Evolutionary conservation across 2,888 invertebrate genomes (phyloP).

Genomic region (Pherbina coryleti): DNA sequence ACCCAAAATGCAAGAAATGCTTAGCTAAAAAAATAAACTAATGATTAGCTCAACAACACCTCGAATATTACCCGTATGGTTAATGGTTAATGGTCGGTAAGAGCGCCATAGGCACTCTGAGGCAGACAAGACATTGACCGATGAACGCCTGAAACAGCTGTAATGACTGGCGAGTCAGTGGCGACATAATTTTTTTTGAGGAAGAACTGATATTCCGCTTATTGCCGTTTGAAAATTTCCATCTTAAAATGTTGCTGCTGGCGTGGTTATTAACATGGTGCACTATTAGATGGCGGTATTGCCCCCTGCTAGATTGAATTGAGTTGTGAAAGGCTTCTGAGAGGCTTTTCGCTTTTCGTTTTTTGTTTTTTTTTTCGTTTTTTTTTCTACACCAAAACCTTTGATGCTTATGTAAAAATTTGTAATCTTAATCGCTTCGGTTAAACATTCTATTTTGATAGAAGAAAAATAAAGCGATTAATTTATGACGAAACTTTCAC

Average conservation of each 20-base stretch:
- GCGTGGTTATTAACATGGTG: background rate
- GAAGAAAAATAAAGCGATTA: background rate
- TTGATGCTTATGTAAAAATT: background rate
- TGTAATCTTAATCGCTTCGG: conserved; percentile 9
- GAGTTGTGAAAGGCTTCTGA: conserved; percentile 24
- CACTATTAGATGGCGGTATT: background rate
- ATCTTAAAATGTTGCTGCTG: background rate
- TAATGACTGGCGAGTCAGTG: background rate
- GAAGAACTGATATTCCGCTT: conserved; percentile 13
- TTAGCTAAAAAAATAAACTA: background rate
- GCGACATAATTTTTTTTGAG: conserved; percentile 31
- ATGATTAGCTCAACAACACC: background rate
- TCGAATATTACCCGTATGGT: background rate
- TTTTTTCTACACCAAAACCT: background rate
- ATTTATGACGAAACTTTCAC: conserved; percentile 28
- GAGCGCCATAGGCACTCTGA: background rate
- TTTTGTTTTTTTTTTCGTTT: too few relatives aligned
- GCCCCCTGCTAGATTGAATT: background rate
- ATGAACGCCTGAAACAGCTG: background rate
- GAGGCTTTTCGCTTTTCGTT: too few relatives aligned
- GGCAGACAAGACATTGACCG: background rate
- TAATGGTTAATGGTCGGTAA: background rate
- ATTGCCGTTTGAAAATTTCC: conserved; percentile 5
- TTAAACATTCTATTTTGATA: background rate
- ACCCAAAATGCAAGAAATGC: background rate